Percentiles rank a stretch among this genome's conserved stretches.
Conservation (phyloP, 2,888 invertebrate species). For the Drosophila nr. fundita region DNA sequence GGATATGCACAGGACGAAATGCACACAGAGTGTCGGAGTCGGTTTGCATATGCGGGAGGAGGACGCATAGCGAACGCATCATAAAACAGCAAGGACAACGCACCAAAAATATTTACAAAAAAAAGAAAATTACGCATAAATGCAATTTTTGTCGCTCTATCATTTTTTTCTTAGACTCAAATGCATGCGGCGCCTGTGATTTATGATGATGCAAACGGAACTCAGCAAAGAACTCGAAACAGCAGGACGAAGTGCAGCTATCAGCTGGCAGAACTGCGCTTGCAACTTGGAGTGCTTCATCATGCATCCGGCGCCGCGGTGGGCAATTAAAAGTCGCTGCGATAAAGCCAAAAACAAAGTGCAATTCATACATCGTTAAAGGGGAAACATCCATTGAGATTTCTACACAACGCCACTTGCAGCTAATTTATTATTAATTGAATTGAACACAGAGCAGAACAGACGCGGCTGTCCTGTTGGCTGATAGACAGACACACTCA, state of each 20-base stretch:
- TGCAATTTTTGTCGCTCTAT: conserved; percentile 51
- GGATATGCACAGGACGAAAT: conserved; percentile 25
- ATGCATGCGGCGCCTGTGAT: conserved; percentile 79
- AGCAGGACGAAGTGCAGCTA: conserved; percentile 52
- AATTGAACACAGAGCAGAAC: conserved; percentile 56
- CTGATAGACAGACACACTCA: conserved; percentile 3
- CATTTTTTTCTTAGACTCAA: conserved; percentile 36
- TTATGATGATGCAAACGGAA: conserved; percentile 77
- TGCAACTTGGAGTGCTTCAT: conserved; percentile 11
- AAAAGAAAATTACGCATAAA: conserved; percentile 49
- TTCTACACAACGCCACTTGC: conserved; percentile 60
- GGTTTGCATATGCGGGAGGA: conserved; percentile 67
- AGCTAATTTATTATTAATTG: conserved; percentile 78
- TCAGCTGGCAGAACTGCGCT: conserved; percentile 5
- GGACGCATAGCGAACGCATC: conserved; percentile 54
- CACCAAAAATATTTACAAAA: conserved; percentile 66
- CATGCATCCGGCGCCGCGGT: conserved; percentile 36
- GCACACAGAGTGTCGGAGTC: conserved; percentile 34
- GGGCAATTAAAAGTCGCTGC: conserved; percentile 60
- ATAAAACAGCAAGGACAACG: conserved; percentile 70
- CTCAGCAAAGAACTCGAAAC: conserved; percentile 47
- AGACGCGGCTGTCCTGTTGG: neutral
- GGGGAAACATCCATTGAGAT: conserved; percentile 73
- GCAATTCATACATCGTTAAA: conserved; percentile 60
- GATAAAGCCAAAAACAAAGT: conserved; percentile 45